Percentiles rank a stretch among this genome's conserved stretches.
phyloP scores from a whole-genome alignment of 1,140 invertebrate genomes.

The Zelostemma sp. region DNA sequence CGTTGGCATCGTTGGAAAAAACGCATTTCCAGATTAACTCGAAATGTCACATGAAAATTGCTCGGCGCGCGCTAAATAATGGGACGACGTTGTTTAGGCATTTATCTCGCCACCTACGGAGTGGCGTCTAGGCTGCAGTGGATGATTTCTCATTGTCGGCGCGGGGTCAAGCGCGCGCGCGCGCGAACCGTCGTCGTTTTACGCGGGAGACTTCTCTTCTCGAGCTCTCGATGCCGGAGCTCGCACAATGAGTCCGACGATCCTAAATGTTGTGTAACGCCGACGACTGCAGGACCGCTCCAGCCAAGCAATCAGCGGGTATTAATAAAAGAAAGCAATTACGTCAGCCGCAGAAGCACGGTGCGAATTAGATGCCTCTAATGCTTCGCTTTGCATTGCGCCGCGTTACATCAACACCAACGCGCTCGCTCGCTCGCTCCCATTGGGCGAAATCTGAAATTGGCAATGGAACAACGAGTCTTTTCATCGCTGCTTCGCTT shows the following conservation, averaged over 20 bases:
- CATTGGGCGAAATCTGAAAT: not conserved
- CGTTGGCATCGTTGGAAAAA: too few relatives aligned
- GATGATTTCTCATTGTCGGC: constrained; percentile 2
- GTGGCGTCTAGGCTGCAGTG: not conserved
- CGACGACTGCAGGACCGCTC: not conserved
- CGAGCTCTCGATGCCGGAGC: not conserved
- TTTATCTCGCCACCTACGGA: constrained; percentile 2
- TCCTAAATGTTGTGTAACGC: not conserved
- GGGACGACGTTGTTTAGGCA: not conserved
- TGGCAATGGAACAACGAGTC: not conserved
- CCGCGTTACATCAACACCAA: not conserved
- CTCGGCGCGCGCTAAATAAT: not conserved
- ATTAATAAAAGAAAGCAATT: constrained; percentile 3
- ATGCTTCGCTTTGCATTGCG: constrained; percentile 2
- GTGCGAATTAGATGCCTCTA: not conserved
- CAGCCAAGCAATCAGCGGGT: not conserved
- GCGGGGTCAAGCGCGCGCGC: not conserved
- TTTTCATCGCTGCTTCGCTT: not conserved
- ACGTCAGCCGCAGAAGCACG: not conserved
- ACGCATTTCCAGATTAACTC: too few relatives aligned
- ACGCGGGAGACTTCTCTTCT: not conserved
- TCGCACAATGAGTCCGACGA: not conserved
- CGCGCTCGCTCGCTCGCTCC: not conserved
- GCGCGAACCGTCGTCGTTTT: not conserved
- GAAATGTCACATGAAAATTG: too few relatives aligned